A percentile compares a stretch with the other conserved stretches of the same genome.
Evolutionary conservation across 2,888 invertebrate species (phyloP).

Genomic region (Eudasyphora cyanicolor): DNA sequence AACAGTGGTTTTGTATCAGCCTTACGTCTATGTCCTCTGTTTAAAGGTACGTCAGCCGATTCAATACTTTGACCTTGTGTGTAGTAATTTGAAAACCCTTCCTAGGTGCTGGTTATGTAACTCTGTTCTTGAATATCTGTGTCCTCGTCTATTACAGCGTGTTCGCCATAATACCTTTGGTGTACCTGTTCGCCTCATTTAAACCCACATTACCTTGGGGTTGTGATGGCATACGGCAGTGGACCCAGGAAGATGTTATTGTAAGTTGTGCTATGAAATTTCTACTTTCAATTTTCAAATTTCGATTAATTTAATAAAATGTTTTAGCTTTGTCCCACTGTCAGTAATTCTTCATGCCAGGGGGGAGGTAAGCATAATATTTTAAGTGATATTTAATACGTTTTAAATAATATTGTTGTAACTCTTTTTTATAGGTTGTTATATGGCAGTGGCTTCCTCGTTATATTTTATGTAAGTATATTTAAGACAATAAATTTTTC

Average conservation of each 20-base stretch:
- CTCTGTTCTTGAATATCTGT: conserved; percentile 88
- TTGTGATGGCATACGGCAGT: conserved; percentile 82
- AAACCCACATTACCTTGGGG: conserved; percentile 88
- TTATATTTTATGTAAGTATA: conserved; percentile 20
- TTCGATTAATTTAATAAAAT: neutral
- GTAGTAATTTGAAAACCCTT: conserved; percentile 82
- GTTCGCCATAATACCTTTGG: conserved; percentile 89
- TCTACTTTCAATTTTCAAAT: no score
- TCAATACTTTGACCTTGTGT: conserved; percentile 83
- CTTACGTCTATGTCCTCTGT: conserved; percentile 89
- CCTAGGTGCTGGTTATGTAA: conserved; percentile 94
- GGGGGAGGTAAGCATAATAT: neutral
- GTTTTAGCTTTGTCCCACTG: neutral
- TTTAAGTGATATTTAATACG: neutral
- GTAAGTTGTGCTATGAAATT: conserved; percentile 40
- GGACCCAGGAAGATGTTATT: conserved; percentile 43
- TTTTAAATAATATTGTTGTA: conserved; percentile 24
- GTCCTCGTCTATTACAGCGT: conserved; percentile 90
- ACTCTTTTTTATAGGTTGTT: conserved; percentile 70
- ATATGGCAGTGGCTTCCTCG: conserved; percentile 63
- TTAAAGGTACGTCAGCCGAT: conserved; percentile 85
- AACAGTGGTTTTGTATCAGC: conserved; percentile 90
- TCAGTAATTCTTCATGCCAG: neutral
- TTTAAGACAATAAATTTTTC: no score
- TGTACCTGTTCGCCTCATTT: conserved; percentile 88